phyloP scores from a whole-genome alignment of 2,888 invertebrate genomes.

The Brachyptera putata region DNA sequence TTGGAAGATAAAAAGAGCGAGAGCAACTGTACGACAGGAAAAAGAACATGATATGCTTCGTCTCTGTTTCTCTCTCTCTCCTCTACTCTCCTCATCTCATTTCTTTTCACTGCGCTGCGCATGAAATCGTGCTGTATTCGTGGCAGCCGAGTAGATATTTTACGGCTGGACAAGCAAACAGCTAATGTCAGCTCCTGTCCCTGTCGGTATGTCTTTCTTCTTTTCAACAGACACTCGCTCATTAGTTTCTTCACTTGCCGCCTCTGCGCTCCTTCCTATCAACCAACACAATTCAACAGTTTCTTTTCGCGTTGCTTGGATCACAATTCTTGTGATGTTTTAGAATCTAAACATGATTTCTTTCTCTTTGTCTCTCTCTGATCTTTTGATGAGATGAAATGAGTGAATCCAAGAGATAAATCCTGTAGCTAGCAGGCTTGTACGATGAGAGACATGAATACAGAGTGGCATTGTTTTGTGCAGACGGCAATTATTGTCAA shows the following conservation, averaged over 20 bases:
- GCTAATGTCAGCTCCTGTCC: slow-evolving; percentile 28
- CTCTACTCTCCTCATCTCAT: not conserved
- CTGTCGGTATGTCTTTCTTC: slow-evolving; percentile 12
- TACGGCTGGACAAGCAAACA: slow-evolving; percentile 30
- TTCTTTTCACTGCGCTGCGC: slow-evolving; percentile 1
- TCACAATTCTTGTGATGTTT: slow-evolving; percentile 5
- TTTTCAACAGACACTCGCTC: slow-evolving; percentile 29
- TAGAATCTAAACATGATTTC: slow-evolving; percentile 12
- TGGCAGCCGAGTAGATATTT: slow-evolving; percentile 28
- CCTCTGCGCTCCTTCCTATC: slow-evolving; percentile 4
- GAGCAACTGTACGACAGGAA: not conserved
- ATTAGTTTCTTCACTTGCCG: slow-evolving; percentile 26
- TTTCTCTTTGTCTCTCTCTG: slow-evolving; percentile 9
- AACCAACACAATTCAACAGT: slow-evolving; percentile 22
- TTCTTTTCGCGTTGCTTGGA: not conserved
- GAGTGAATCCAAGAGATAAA: slow-evolving; percentile 9
- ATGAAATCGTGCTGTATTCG: slow-evolving; percentile 24
- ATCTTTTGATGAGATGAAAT: slow-evolving; percentile 10
- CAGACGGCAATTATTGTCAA: too few relatives aligned
- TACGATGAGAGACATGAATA: slow-evolving; percentile 4
- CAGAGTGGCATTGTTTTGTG: too few relatives aligned
- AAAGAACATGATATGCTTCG: slow-evolving; percentile 8
- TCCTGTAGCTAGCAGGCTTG: too few relatives aligned
- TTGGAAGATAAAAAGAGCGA: slow-evolving; percentile 9
- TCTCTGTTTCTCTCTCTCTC: not conserved